Base-by-base conservation (phyloP, 2,113 vertebrate species). In the Platichthys flesus region DNA sequence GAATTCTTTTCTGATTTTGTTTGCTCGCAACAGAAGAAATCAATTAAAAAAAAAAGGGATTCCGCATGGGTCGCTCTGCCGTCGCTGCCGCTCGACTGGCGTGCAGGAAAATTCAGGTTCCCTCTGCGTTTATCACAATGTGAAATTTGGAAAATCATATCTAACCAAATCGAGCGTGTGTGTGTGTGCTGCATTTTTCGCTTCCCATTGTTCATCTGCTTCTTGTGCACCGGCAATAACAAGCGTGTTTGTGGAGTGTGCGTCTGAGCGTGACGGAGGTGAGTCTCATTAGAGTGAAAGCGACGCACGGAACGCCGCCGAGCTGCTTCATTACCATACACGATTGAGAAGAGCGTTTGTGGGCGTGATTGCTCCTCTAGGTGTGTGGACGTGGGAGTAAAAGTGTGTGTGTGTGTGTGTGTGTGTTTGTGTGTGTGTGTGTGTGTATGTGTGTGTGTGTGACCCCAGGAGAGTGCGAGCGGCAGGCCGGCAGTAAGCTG, bases 241-340 rank as follows among this genome's bases (percentile, higher is more conserved):
- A 40, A 40, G 55, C 72, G 79, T 76, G 79, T 76, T 82, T 64
- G 66, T 69, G 42, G 78, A 56, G 68, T 62, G 31, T 65, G 67
- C 66, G 77, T 76, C 9, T 70, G 73, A 76, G 88, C 8, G 47
- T 73, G 83, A 78, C 20, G 28, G 87, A 90, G 83, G 79, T 87
- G 85, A 88, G 84, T 71, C 88, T 92, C 87, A 88, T 89, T 87
- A 89, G 71, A 55, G 74, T 57, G 62, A 75, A 71, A 83, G 62
- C 65, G 77, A 63, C 37, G 45, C 5, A 7, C 58, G 64, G 73
- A 20, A 52, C 3, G 57, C 47, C 47, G 47, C 15, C 16, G 47
- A 86, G 78, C 58, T 49, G 69, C 88, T 83, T 88, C 86, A 85
- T 89, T 86, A 88, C 81, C 68, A 83, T 72, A 79, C 68, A 77